These are phyloP conservation scores for Gila robusta DNA, from an alignment of 2,797 vertebrate genomes.

Conservation along the genomic window DNA sequence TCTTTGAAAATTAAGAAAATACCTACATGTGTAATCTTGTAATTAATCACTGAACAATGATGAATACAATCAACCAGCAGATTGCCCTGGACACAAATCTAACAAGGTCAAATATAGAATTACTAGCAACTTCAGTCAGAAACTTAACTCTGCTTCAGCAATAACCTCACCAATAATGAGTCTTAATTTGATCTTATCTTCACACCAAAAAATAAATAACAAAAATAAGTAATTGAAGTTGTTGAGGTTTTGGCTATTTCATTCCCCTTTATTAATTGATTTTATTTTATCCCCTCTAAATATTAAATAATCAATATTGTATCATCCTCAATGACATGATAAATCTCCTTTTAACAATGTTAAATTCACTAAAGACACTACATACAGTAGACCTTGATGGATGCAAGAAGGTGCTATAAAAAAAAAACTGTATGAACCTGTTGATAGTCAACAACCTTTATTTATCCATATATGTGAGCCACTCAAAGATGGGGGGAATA, in stretches of 20 bases:
- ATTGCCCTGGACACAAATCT: slow-evolving; percentile 1
- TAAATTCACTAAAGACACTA: neutral
- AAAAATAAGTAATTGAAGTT: neutral
- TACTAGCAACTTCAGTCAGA: neutral
- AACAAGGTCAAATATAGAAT: neutral
- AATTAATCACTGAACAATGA: neutral
- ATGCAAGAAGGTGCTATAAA: neutral
- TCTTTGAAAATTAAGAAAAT: neutral
- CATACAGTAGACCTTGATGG: slow-evolving; percentile 1
- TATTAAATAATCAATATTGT: neutral
- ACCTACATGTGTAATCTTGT: neutral
- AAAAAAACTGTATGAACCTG: slow-evolving; percentile 46
- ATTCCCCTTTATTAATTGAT: neutral
- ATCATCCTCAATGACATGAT: neutral
- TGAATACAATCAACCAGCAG: neutral
- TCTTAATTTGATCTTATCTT: neutral
- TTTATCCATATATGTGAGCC: slow-evolving; percentile 84
- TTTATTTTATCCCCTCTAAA: neutral
- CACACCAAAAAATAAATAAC: neutral
- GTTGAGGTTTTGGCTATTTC: neutral
- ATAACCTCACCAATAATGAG: neutral
- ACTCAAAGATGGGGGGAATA: slow-evolving; percentile 78
- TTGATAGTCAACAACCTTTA: slow-evolving; percentile 86
- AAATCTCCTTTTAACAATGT: neutral
- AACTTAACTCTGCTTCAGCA: neutral